Evolutionary conservation across 2,797 vertebrate species (phyloP), one percentile per base, ranked within the genome.

Genomic region (Heliangelus exortis): DNA sequence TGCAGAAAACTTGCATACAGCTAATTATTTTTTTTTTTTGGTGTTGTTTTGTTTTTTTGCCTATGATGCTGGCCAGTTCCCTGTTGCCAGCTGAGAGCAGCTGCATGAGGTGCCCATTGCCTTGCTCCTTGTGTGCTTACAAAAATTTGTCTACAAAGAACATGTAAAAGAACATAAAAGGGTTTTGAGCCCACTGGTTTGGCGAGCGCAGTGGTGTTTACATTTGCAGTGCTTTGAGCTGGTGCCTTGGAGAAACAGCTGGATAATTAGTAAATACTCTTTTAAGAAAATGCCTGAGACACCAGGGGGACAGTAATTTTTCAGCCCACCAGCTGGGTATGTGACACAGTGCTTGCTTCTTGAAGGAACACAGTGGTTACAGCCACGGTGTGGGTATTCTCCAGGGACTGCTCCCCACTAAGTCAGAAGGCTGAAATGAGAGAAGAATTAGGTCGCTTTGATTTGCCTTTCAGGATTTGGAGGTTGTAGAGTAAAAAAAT

Each of bases 371-470:
- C 1, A 69, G 41, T 15, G 86, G n/a, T 29, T 58, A 28, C 22
- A 80, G 50, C 33, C 33, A 43, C 7, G 51, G 68, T 0, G 0
- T 58, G 86, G 12, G 10, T 39, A 20, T 84, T 83, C 84, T 25
- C 25, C 15, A 16, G 69, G 48, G 58, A 2, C 39, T 39, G 4
- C 4, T 0, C 74, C 29, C 67, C 34, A 9, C 67, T 39, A n/a
- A 76, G 50, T 36, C 62, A 15, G 26, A 23, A 75, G 81, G 33
- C 76, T 53, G 76, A 94, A 72, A 54, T 45, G 58, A 87, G 73
- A 65, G 73, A 77, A 91, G 78, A 59, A 91, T 81, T 34, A 72
- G 73, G 84, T 86, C 72, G 67, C 69, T 80, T 85, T 80, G 80
- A 71, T 74, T 59, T 69, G 66, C 59, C 50, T 88, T 79, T 82